Evolutionary conservation across 2,797 vertebrate genomes (phyloP).

Genomic region (Spinibarbus caldwelli): DNA sequence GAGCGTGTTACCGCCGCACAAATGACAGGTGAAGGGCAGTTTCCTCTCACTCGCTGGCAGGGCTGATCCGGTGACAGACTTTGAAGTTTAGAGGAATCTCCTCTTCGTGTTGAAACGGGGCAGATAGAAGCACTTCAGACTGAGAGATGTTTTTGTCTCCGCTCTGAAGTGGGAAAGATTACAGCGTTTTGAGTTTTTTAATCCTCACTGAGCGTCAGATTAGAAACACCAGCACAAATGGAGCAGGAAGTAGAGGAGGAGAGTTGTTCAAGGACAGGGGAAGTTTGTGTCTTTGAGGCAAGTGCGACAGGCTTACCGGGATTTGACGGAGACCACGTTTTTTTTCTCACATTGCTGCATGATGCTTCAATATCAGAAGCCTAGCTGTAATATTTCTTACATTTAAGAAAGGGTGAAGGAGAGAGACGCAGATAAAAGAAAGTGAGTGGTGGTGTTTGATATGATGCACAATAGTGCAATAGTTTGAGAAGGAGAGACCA

Average conservation of each 20-base stretch:
- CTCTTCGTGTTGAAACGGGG: slow-evolving; percentile 45
- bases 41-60: neutral
- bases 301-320: neutral
- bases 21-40: slow-evolving; percentile 42
- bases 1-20: slow-evolving; percentile 6
- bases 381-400: slow-evolving; percentile 13
- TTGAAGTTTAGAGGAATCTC: slow-evolving; percentile 33
- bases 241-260: slow-evolving; percentile 15
- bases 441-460: neutral
- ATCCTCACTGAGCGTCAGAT: slow-evolving; percentile 21
- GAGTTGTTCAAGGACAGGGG: slow-evolving; percentile 33
- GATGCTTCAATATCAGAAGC: slow-evolving; percentile 23
- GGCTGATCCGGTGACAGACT: slow-evolving; percentile 29
- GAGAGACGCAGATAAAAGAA: neutral
- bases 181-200: slow-evolving; percentile 18
- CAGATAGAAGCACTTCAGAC: slow-evolving; percentile 9
- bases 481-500: neutral
- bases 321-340: slow-evolving; percentile 15
- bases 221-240: slow-evolving; percentile 17
- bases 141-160: slow-evolving; percentile 18
- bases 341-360: neutral
- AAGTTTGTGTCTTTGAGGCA: slow-evolving; percentile 28
- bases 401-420: neutral
- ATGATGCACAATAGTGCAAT: slow-evolving; percentile 26
- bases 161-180: slow-evolving; percentile 23